A percentile compares a stretch with the other conserved stretches of the same genome.
phyloP scores from a whole-genome alignment of 2,888 invertebrate genomes.

The Rhamnusium bicolor region DNA sequence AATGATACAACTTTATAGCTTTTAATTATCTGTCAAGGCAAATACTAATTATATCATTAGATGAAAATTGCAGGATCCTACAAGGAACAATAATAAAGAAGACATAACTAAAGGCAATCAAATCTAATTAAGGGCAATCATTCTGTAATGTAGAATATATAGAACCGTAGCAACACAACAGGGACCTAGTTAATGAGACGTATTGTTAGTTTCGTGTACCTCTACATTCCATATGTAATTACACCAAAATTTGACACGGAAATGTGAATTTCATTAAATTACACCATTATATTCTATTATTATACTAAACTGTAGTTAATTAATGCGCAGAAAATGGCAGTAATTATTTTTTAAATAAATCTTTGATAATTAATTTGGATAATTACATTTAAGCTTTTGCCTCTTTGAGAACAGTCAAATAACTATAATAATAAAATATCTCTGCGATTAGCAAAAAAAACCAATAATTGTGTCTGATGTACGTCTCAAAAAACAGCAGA shows the following conservation, averaged over 20 bases:
- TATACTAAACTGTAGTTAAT: background rate
- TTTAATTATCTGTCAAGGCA: background rate
- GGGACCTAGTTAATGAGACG: conserved; percentile 23
- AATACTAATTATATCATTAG: background rate
- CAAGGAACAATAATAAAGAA: conserved; percentile 17
- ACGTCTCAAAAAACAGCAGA: too few species aligned
- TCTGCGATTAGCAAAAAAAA: too few species aligned
- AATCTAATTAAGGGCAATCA: conserved; percentile 27
- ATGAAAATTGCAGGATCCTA: background rate
- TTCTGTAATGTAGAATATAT: conserved; percentile 12
- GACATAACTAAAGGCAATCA: conserved; percentile 4
- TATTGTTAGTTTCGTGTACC: conserved; percentile 26
- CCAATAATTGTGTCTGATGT: too few species aligned
- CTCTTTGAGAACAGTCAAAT: too few species aligned
- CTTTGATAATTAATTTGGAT: too few species aligned
- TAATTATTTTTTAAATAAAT: background rate
- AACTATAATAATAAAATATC: too few species aligned
- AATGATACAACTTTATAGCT: background rate
- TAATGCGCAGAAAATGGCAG: background rate
- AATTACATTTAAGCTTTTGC: too few species aligned
- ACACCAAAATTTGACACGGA: conserved; percentile 20
- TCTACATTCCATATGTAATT: conserved; percentile 14
- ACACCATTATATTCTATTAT: background rate
- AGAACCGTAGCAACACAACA: conserved; percentile 22
- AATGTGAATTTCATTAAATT: background rate